A percentile compares a stretch with the other conserved stretches of the same genome.
Evolutionary conservation across 2,113 vertebrate genomes (phyloP).

Genomic region (Leptodactylus fuscus): DNA sequence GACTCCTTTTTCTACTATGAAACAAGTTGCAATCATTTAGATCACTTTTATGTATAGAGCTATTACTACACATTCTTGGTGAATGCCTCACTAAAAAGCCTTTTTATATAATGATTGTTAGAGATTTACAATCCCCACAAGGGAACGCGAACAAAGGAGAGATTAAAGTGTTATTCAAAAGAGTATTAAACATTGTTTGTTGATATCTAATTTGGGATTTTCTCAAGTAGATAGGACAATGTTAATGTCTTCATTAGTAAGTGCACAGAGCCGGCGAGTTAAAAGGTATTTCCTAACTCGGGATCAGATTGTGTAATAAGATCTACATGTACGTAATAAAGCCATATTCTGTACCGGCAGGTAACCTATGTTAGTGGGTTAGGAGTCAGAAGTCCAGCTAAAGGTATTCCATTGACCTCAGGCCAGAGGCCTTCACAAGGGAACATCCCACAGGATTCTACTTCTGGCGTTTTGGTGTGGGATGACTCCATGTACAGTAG

Average conservation of each 20-base stretch:
- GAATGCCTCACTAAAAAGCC: conserved; percentile 46
- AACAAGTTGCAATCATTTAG: conserved; percentile 9
- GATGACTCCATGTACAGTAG: too few species aligned
- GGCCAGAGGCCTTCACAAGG: too few species aligned
- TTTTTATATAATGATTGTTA: conserved; percentile 57
- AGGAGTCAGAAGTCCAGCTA: too few species aligned
- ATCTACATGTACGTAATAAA: not conserved
- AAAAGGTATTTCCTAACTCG: conserved; percentile 55
- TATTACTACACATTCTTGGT: conserved; percentile 24
- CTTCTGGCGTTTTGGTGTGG: too few species aligned
- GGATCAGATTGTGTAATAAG: not conserved
- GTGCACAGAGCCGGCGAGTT: conserved; percentile 47
- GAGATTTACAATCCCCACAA: conserved; percentile 58
- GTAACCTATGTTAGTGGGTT: not conserved
- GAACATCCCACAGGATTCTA: too few species aligned
- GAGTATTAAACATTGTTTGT: conserved; percentile 58
- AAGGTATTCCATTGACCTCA: too few species aligned
- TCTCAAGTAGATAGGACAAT: conserved; percentile 55
- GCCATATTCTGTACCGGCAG: too few species aligned
- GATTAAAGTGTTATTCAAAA: conserved; percentile 51
- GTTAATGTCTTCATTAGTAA: conserved; percentile 58
- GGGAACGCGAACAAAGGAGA: conserved; percentile 44
- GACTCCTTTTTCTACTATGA: not conserved
- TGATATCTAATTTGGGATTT: conserved; percentile 58
- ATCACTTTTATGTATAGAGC: conserved; percentile 24